Base-by-base conservation (phyloP, 2,888 invertebrate species). In the Tortricodes alternella region DNA sequence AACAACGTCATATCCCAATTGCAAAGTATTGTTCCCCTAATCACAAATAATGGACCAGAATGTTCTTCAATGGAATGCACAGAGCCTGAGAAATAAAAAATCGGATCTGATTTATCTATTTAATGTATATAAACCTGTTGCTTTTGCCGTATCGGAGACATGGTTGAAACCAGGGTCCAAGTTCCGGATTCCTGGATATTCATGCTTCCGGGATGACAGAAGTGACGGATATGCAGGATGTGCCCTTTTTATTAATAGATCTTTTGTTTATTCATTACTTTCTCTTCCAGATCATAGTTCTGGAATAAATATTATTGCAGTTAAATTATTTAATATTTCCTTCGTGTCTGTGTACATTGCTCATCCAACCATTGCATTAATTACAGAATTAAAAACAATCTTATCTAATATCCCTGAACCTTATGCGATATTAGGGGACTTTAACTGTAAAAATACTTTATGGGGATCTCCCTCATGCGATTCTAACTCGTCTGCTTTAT, bases 271-370 rank as follows among this genome's bases (percentile, higher is more conserved):
- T 13, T 13, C 16, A 2, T 16, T 35, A 7, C 15, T 35, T 16
- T 8, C 7, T 7, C 7, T 16, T 15, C 16, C 15, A 0, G 15
- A 15, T 15, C 35, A 35, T 8, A 35, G 35, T 15, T 15, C 3
- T 15, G 15, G 16, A 3, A 15, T 58, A 3, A 50, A 52, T 15
- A 9, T 46, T 2, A 8, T 52, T 16, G 52, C 51, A 16, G 35
- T 21, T 0, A 57, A 41, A 15, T 2, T 34, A 9, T 6, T 27
- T 2, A 37, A 41, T 1, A 56, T 49, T 6, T 11, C 48, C 8
- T 44, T 56, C 34, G 7, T 49, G 5, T 43, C 56, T 15, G 27
- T 49, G 0, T 49, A 49, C 21, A 49, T 44, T 11, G n/a, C 35
- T 16, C n/a, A 44, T 11, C 56, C 56, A 5, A 16, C 18, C 8